Percentiles rank a stretch among this genome's conserved stretches.
phyloP scores from a whole-genome alignment of 2,113 vertebrate species.

The Cricetomys ansorgei region DNA sequence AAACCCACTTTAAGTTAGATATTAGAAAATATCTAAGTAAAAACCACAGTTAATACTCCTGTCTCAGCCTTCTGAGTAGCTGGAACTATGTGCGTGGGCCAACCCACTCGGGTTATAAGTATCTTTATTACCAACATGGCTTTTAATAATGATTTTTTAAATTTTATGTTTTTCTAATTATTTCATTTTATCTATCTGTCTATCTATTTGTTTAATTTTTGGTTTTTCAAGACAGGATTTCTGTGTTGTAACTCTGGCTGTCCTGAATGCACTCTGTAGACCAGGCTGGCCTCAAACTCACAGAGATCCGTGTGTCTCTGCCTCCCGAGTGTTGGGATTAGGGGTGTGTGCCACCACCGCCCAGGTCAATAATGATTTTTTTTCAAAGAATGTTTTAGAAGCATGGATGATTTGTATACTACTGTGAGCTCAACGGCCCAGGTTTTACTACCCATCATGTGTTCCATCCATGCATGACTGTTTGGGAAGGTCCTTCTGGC shows the following conservation, averaged over 20 bases:
- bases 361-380: not conserved
- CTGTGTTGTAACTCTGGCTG: no score
- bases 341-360: no score
- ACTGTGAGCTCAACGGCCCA: not conserved
- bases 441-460: not conserved
- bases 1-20: not conserved
- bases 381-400: not conserved
- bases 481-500: not conserved
- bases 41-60: not conserved
- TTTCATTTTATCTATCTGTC: no score
- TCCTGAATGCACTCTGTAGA: no score
- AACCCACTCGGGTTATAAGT: not conserved
- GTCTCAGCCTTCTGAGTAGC: not conserved
- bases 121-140: not conserved
- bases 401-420: not conserved
- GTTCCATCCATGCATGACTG: not conserved
- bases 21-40: not conserved
- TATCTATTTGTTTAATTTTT: no score
- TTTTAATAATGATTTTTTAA: not conserved
- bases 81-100: no score
- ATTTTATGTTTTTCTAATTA: no score
- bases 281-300: no score
- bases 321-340: no score
- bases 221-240: no score
- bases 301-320: no score